Evolutionary conservation across 2,888 invertebrate species (phyloP).

Genomic region (Ferdinandea cuprea): DNA sequence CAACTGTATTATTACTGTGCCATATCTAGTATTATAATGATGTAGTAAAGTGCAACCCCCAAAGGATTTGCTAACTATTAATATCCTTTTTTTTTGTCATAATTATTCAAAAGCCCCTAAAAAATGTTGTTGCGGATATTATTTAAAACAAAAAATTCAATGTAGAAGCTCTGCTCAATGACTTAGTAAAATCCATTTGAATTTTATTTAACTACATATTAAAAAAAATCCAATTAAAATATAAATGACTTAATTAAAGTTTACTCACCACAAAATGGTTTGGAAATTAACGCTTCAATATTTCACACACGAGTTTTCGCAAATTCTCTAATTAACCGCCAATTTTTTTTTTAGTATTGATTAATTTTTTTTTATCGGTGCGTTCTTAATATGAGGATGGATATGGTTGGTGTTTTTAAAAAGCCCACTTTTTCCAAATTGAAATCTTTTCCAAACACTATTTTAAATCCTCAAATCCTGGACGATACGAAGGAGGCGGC

Average conservation of each 20-base stretch:
- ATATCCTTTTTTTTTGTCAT: no score
- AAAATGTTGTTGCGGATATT: no score
- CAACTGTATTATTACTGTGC: neutral
- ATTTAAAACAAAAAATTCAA: no score
- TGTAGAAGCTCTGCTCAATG: no score
- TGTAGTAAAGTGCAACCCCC: no score
- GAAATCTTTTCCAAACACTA: neutral
- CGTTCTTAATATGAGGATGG: slow-evolving; percentile 29
- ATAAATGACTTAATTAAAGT: neutral
- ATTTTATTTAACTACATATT: neutral
- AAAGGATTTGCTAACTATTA: no score
- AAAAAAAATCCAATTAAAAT: neutral
- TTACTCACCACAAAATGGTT: slow-evolving; percentile 9
- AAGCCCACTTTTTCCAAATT: slow-evolving; percentile 16
- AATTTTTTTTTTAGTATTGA: slow-evolving; percentile 37
- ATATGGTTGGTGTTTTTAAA: slow-evolving; percentile 32
- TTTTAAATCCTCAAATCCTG: neutral
- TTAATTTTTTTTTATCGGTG: neutral
- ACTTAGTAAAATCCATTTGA: no score
- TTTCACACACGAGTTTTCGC: slow-evolving; percentile 10
- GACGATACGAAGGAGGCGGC: neutral
- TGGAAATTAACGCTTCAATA: neutral
- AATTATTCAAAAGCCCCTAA: no score
- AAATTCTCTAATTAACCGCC: slow-evolving; percentile 44
- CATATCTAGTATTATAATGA: no score